Base-by-base conservation (phyloP, 1,140 invertebrate species). In the Daktulosphaira vitifoliae region DNA sequence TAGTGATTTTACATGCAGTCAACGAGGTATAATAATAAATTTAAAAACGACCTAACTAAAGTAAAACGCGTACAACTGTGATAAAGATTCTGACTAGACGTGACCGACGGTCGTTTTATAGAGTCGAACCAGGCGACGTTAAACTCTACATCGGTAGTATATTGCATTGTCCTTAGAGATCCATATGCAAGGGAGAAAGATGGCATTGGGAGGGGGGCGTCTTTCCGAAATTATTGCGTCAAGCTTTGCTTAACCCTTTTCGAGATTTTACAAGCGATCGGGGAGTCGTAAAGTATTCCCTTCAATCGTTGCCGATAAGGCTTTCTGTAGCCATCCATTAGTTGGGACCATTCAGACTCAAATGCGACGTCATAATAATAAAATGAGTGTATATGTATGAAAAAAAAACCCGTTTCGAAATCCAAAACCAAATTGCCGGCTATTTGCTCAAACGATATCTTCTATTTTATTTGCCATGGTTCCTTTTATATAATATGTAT, bases 201-300 rank as follows among this genome's bases (percentile, higher is more conserved):
- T 22, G 3, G 37, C 15, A n/a, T 29, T 33, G 15, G 16, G n/a
- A 13, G 16, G 13, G 26, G 54, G 54, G 38, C 54, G 54, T 59
- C 42, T 62, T 62, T 33, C 42, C 42, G 25, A 62, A 62, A 62
- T 48, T 62, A 62, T 62, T 62, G 56, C 56, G 56, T 62, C 56
- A 33, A 48, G 39, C 56, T 46, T 23, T 29, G 42, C 56, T 48
- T 62, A 62, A 62, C 56, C 56, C 56, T 62, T 62, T 62, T 48
- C 25, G 23, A 23, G 56, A 62, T 62, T 62, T 62, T 62, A 62
- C 56, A 62, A 48, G 42, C 56, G 56, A 62, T 62, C 56, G 56
- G 56, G 56, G 56, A 62, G 56, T 62, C 56, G 56, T 62, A 62
- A 62, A 62, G 42, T 15, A 25, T 33, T 62, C 42, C 26, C 56